Conservation (phyloP, 2,113 vertebrate species). For the Crotalus viridis region DNA sequence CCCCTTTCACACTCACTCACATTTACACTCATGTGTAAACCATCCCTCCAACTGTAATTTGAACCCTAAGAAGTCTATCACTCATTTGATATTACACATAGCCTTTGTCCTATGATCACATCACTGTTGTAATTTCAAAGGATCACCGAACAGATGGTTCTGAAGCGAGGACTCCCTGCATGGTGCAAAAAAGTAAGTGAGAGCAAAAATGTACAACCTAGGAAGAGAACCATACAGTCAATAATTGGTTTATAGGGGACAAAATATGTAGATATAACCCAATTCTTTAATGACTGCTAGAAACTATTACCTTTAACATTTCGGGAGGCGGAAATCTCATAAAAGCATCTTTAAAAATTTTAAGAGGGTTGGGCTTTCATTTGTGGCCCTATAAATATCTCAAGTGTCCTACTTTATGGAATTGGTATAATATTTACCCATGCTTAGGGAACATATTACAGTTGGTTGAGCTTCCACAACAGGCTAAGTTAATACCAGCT, state of each 20-base stretch:
- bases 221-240: conserved; percentile 16
- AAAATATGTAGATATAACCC: conserved; percentile 1
- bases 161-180: neutral
- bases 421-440: neutral
- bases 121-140: neutral
- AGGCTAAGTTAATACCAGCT: neutral
- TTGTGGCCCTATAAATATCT: neutral
- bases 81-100: conserved; percentile 35
- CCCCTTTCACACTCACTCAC: neutral
- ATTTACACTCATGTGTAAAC: neutral
- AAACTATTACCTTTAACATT: neutral
- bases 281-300: conserved; percentile 29
- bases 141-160: neutral
- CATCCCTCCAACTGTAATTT: neutral
- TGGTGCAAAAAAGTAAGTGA: conserved; percentile 31
- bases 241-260: conserved; percentile 14
- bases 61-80: conserved; percentile 18
- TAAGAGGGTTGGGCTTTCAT: neutral
- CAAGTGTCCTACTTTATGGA: neutral
- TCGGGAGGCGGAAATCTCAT: neutral
- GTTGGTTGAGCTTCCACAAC: neutral
- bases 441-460: neutral
- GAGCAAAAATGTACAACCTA: conserved; percentile 12
- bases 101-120: neutral
- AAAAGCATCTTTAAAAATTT: neutral